These are phyloP conservation scores for Oophaga sylvatica DNA, from an alignment of 2,797 vertebrate species.

Conservation along the genomic window DNA sequence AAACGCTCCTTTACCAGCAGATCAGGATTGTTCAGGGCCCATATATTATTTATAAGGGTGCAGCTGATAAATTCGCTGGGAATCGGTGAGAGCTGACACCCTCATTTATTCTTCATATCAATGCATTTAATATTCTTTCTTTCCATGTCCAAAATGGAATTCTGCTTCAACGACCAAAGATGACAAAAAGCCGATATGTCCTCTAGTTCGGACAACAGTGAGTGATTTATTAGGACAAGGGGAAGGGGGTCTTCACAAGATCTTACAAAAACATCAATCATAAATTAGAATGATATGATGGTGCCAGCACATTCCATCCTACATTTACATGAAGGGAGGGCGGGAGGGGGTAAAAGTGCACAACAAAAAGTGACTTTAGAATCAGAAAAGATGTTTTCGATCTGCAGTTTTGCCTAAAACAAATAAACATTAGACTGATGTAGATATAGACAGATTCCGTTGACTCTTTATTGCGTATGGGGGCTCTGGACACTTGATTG, in stretches of 20 bases:
- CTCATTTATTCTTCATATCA: not conserved
- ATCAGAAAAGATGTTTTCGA: not conserved
- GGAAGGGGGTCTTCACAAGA: slow-evolving; percentile 21
- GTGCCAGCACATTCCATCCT: not conserved
- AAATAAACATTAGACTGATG: too few species aligned
- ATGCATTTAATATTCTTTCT: not conserved
- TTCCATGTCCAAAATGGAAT: slow-evolving; percentile 7
- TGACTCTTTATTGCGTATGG: too few species aligned
- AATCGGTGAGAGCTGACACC: not conserved
- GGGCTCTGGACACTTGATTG: too few species aligned
- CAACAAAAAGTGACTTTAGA: not conserved
- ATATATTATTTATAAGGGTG: not conserved
- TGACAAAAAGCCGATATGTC: slow-evolving; percentile 39
- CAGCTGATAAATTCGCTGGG: not conserved
- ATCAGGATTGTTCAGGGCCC: not conserved
- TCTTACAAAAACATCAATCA: slow-evolving; percentile 6
- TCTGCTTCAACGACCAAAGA: not conserved
- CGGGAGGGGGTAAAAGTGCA: not conserved
- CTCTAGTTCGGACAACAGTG: not conserved
- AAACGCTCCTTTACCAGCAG: not conserved
- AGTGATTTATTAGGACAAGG: slow-evolving; percentile 14
- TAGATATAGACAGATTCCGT: too few species aligned
- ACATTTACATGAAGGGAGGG: too few species aligned
- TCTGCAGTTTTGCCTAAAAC: too few species aligned
- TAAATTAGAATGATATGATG: slow-evolving; percentile 3